phyloP scores from a whole-genome alignment of 2,888 invertebrate genomes.

The Agrilus cyanescens region DNA sequence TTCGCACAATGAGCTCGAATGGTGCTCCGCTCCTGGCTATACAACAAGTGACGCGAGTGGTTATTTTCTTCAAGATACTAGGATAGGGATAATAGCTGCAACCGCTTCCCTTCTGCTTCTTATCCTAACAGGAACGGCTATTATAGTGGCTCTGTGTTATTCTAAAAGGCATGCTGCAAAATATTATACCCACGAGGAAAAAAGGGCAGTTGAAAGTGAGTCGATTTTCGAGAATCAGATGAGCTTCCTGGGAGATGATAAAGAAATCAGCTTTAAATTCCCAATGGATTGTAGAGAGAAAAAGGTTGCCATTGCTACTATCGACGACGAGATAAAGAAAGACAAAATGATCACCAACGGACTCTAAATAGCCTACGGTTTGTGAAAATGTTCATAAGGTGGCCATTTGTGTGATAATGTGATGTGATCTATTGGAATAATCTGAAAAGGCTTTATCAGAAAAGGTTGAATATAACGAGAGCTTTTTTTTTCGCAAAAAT shows the following conservation, averaged over 20 bases:
- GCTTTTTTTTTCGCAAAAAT: too few relatives aligned
- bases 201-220: constrained; percentile 35
- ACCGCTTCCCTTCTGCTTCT: constrained; percentile 45
- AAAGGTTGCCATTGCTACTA: constrained; percentile 34
- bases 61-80: constrained; percentile 33
- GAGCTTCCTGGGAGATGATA: constrained; percentile 34
- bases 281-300: constrained; percentile 34
- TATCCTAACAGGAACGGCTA: constrained; percentile 34
- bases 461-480: too few relatives aligned
- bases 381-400: too few relatives aligned
- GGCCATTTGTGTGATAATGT: too few relatives aligned
- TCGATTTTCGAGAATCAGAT: constrained; percentile 36
- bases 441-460: too few relatives aligned
- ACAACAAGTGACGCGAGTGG: constrained; percentile 40
- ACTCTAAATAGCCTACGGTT: constrained; percentile 17
- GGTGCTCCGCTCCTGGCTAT: constrained; percentile 43
- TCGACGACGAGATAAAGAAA: constrained; percentile 33
- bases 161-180: constrained; percentile 61
- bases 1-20: constrained; percentile 33
- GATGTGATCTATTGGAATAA: too few relatives aligned
- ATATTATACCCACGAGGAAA: constrained; percentile 73
- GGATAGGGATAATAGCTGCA: constrained; percentile 41
- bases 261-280: constrained; percentile 47
- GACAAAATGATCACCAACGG: constrained; percentile 30
- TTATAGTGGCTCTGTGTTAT: constrained; percentile 47